Conservation (phyloP, 2,888 invertebrate species). For the Xanthia togata region DNA sequence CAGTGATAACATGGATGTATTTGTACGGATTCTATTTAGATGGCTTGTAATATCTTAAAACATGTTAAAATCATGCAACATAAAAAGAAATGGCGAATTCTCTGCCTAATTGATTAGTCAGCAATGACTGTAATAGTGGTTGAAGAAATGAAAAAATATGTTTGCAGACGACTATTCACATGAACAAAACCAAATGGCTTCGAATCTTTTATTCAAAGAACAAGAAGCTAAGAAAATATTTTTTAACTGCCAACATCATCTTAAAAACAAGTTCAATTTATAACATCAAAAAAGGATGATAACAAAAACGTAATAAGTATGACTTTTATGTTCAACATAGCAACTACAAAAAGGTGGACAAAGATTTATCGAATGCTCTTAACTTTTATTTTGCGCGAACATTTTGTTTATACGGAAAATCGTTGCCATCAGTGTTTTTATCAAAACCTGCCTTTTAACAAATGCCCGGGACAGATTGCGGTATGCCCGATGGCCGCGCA, state of each 20-base stretch:
- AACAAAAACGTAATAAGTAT: constrained; percentile 71
- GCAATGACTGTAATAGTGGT: background rate
- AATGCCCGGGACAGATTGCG: constrained; percentile 78
- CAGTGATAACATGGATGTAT: constrained; percentile 40
- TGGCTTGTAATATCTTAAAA: constrained; percentile 50
- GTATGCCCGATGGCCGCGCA: constrained; percentile 71
- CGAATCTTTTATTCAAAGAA: constrained; percentile 39
- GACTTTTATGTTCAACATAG: constrained; percentile 64
- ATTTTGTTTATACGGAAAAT: constrained; percentile 66
- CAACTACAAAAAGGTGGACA: constrained; percentile 62
- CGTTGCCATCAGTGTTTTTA: constrained; percentile 72
- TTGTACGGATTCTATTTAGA: constrained; percentile 32
- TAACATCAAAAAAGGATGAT: constrained; percentile 53
- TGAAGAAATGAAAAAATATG: constrained; percentile 2
- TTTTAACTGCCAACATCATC: constrained; percentile 26
- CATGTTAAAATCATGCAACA: constrained; percentile 34
- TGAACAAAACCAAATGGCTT: constrained; percentile 20
- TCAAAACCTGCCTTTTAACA: constrained; percentile 73
- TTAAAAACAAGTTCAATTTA: constrained; percentile 57
- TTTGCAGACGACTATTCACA: background rate
- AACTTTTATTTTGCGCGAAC: constrained; percentile 65
- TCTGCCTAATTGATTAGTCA: constrained; percentile 51
- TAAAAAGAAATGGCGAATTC: constrained; percentile 32
- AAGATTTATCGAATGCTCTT: constrained; percentile 64
- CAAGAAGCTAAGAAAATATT: constrained; percentile 21